Conservation (phyloP, 2,888 invertebrate species). For the Meghimatium bilineatum region DNA sequence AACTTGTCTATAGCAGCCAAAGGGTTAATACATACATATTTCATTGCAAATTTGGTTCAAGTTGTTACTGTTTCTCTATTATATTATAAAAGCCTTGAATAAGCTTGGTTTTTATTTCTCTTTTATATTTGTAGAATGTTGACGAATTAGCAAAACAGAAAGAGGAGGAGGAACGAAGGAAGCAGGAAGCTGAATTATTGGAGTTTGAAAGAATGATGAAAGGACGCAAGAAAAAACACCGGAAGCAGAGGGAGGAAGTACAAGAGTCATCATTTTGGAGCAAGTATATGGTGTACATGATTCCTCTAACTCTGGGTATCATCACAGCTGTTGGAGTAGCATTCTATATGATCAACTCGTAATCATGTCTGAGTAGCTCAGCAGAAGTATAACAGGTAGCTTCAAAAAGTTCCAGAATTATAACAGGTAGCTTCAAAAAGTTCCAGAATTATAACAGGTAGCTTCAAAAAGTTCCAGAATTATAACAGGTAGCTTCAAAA, state of each 20-base stretch:
- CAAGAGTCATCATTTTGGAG: slow-evolving; percentile 59
- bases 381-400: no score
- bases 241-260: slow-evolving; percentile 60
- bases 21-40: no score
- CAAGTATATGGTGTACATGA: slow-evolving; percentile 55
- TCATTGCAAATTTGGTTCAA: no score
- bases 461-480: no score
- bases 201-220: slow-evolving; percentile 75
- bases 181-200: slow-evolving; percentile 72
- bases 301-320: neutral
- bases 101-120: no score
- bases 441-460: no score
- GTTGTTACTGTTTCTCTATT: no score
- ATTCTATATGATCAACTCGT: neutral
- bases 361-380: neutral
- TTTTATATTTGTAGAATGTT: slow-evolving; percentile 35
- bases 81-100: no score
- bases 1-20: no score
- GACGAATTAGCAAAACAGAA: slow-evolving; percentile 67
- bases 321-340: slow-evolving; percentile 9
- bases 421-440: no score
- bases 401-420: no score
- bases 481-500: no score
- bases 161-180: slow-evolving; percentile 67
- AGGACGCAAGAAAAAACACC: slow-evolving; percentile 65